Base-by-base conservation (phyloP, 1,140 invertebrate genomes). In the Papilio helenus region DNA sequence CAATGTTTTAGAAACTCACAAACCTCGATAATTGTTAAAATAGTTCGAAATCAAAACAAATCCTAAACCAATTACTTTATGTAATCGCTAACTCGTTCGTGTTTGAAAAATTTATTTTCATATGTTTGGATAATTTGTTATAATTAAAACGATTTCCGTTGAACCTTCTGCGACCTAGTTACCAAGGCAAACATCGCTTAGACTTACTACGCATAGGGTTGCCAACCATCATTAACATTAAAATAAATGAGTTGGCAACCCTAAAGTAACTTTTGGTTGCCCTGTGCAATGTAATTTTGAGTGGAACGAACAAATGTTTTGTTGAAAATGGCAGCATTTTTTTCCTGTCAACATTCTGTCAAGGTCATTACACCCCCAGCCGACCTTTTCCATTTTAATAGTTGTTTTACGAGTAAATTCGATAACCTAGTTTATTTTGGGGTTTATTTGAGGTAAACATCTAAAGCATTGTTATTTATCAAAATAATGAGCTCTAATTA, bases 361-460 rank as follows among this genome's bases (percentile, higher is more conserved):
- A 68, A 29, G 61, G 61, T 18, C 14, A 8, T 55, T 55, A 18
- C 49, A 4, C 7, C 49, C 49, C 10, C 61, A 68, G 29, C 1
- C 14, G 12, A 29, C 26, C 23, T 68, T 68, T 14, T 68, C 4
- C 0, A 16, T 29, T 29, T 29, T 29, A 68, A 29, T 5, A 26
- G 61, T 68, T 29, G 3, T 65, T 68, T 29, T 29, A 68, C 61
- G 61, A 68, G 26, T 51, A 23, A 26, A 10, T 61, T 29, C 9
- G 61, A 68, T 29, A 68, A 68, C 61, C 61, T n/a, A 68, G 12
- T 68, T 68, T 68, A 1, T 29, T 68, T 68, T 68, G 20, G 26
- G 61, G 61, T 68, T 68, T 29, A 68, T 68, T 68, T 34, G 26
- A 29, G 58, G 2, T 49, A 16, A 20, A 61, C 12, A 34, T 26